Base-by-base conservation (phyloP, 2,888 invertebrate species). In the Perizoma flavofasciatum region DNA sequence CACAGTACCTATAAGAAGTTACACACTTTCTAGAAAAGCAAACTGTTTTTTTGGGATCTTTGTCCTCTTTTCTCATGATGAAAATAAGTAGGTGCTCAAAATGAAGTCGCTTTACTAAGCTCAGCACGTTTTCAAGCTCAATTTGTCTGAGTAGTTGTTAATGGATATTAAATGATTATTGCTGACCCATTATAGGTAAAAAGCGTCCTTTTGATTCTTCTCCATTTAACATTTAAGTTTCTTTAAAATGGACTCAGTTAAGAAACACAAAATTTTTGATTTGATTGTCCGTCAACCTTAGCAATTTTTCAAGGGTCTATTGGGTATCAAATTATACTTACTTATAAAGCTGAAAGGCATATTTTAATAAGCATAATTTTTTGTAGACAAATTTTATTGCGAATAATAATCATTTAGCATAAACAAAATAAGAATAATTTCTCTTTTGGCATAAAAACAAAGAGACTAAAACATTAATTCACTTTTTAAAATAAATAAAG, bases 91-190 rank as follows among this genome's bases (percentile, higher is more conserved):
- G 22, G 22, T 22, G 3, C 22, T 22, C 22, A 22, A 61, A 46
- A 35, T 37, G 22, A 33, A 53, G 44, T 53, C 35, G 34, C 47
- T 61, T 57, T 32, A 40, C 41, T 49, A 61, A 61, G 10, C 58
- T 61, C 22, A 43, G 61, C 64, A 64, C 58, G 58, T 61, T 55
- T 57, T 53, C 22, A 48, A 43, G 35, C 48, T 53, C 49, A 49
- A 61, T 64, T 61, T 57, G 55, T 64, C 61, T 64, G 61, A 64
- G 61, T 61, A 61, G 51, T 60, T 61, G 64, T 58, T 64, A 64
- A 61, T 64, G 64, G 51, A 58, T 61, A 58, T 55, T 58, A 61
- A 61, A 64, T 64, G 58, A 64, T 58, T 61, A 64, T 55, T 61
- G 48, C 52, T 49, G 55, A 58, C 49, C 52, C 47, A 49, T 63